Evolutionary conservation across 2,113 vertebrate genomes (phyloP).

Genomic region (Charadrius vociferus): DNA sequence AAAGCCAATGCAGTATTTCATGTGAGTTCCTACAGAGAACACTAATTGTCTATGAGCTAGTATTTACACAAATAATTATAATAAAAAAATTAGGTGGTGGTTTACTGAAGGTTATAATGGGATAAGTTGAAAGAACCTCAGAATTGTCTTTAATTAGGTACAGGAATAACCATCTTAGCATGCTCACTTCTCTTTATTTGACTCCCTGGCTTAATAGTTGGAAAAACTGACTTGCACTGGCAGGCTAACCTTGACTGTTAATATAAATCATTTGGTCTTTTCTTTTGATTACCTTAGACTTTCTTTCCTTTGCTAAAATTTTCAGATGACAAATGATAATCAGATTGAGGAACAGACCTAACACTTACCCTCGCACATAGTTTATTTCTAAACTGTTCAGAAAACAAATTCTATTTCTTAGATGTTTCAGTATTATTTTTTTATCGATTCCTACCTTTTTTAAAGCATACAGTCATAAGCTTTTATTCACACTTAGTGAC

Average conservation of each 20-base stretch:
- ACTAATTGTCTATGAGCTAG: constrained; percentile 30
- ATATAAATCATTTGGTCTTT: background rate
- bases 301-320: background rate
- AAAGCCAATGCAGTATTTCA: background rate
- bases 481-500: background rate
- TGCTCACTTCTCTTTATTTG: constrained; percentile 3
- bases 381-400: background rate
- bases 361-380: background rate
- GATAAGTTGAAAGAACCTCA: constrained; percentile 53
- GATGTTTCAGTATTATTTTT: background rate
- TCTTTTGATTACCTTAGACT: background rate
- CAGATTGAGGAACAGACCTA: background rate
- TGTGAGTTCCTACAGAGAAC: constrained; percentile 2
- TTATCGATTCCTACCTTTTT: background rate
- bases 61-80: constrained; percentile 63
- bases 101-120: constrained; percentile 42
- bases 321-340: background rate
- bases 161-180: background rate
- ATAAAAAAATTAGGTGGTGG: constrained; percentile 61
- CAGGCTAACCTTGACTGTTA: background rate
- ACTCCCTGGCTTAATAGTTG: background rate
- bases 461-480: background rate
- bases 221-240: constrained; percentile 24
- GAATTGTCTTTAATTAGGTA: constrained; percentile 43
- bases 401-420: background rate